These are phyloP conservation scores for Leptinotarsa haldemani DNA, from an alignment of 2,888 invertebrate genomes.

Conservation along the genomic window DNA sequence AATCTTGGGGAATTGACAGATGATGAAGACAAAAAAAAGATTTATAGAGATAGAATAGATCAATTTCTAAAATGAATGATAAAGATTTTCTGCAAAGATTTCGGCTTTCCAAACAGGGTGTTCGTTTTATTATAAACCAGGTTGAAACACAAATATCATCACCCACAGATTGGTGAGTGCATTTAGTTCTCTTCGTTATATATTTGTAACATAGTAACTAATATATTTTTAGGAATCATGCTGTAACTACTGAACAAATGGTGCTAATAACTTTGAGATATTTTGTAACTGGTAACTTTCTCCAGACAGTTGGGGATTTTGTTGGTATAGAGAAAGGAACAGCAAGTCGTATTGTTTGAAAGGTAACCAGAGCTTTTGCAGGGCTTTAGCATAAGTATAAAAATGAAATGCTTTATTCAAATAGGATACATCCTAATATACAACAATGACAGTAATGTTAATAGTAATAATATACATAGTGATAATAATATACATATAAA, in stretches of 20 bases:
- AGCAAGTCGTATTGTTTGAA: slow-evolving; percentile 20
- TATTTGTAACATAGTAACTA: not conserved
- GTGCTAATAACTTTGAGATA: slow-evolving; percentile 24
- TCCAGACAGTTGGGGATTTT: slow-evolving; percentile 20
- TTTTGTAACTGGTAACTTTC: slow-evolving; percentile 29
- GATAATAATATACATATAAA: no score
- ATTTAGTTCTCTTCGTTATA: not conserved
- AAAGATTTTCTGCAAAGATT: not conserved
- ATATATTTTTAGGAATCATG: slow-evolving; percentile 29
- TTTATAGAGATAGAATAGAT: no score
- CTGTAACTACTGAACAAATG: slow-evolving; percentile 22
- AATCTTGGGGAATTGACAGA: not conserved
- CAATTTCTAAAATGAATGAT: no score
- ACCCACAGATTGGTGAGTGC: slow-evolving; percentile 12
- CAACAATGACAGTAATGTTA: no score
- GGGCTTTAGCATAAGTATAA: slow-evolving; percentile 4
- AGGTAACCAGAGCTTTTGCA: slow-evolving; percentile 17
- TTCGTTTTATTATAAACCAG: no score
- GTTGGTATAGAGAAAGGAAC: slow-evolving; percentile 23
- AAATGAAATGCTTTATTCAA: no score
- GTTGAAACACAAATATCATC: slow-evolving; percentile 22
- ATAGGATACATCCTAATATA: no score
- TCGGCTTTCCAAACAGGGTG: slow-evolving; percentile 23
- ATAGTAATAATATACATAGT: no score
- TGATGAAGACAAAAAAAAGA: no score